Evolutionary conservation across 2,888 invertebrate genomes (phyloP).

Genomic region (Loripinus fragilis): DNA sequence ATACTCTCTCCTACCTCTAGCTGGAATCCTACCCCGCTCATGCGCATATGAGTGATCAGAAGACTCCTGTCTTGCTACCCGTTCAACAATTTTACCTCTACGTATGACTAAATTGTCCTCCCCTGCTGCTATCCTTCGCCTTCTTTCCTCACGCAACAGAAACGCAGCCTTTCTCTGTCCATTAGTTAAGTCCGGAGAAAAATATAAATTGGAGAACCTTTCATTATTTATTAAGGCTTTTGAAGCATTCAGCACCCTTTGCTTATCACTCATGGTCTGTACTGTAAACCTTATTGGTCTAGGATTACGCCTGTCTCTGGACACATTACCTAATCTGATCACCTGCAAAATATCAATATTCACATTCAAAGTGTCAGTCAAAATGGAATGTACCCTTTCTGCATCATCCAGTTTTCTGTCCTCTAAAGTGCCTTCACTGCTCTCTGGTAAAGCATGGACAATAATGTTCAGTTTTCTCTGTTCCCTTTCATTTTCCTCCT

Average conservation of each 20-base stretch:
- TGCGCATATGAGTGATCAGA: background rate
- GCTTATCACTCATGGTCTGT: background rate
- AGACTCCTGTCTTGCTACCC: background rate
- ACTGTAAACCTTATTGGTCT: constrained; percentile 8
- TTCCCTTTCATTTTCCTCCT: constrained; percentile 10
- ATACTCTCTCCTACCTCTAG: background rate
- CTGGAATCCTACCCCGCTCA: background rate
- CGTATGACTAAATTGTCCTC: constrained; percentile 12
- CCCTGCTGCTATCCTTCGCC: constrained; percentile 10
- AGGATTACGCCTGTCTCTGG: background rate
- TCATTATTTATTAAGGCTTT: background rate
- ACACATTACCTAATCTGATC: background rate
- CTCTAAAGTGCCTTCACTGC: background rate
- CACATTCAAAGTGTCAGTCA: constrained; percentile 6
- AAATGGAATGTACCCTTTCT: background rate
- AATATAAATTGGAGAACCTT: constrained; percentile 21
- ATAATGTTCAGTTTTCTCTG: constrained; percentile 18
- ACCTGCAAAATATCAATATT: background rate
- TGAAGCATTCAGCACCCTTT: background rate
- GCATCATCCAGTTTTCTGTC: constrained; percentile 8
- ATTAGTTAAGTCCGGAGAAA: constrained; percentile 21
- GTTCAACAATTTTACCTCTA: constrained; percentile 15
- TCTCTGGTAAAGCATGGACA: background rate
- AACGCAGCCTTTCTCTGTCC: constrained; percentile 21
- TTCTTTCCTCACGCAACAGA: constrained; percentile 20